Percentiles rank a stretch among this genome's conserved stretches.
Evolutionary conservation across 2,797 vertebrate genomes (phyloP).

Genomic region (Chaunax sp.): DNA sequence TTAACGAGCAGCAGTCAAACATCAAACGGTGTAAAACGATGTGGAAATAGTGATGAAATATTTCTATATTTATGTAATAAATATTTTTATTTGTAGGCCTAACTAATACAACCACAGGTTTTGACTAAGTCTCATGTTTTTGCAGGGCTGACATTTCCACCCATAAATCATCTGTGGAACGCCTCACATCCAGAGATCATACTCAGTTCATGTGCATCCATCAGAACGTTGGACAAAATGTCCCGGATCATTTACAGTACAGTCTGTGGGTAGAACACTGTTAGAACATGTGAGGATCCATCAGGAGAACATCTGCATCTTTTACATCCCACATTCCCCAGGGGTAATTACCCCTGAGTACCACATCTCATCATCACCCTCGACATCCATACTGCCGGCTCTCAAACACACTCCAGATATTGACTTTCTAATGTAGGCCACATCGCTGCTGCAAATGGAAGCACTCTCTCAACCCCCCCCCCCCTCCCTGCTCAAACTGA

Average conservation of each 20-base stretch:
- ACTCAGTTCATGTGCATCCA: too few relatives aligned
- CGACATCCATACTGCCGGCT: slow-evolving; percentile 18
- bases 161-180: too few relatives aligned
- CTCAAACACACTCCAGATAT: slow-evolving; percentile 31
- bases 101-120: too few relatives aligned
- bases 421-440: slow-evolving; percentile 53
- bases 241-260: too few relatives aligned
- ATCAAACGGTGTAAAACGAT: too few relatives aligned
- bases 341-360: slow-evolving; percentile 26
- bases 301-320: background rate
- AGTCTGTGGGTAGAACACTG: background rate
- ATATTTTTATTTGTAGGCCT: too few relatives aligned
- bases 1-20: background rate
- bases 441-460: slow-evolving; percentile 46
- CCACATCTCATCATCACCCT: slow-evolving; percentile 31
- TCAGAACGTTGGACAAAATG: too few relatives aligned
- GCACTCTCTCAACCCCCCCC: slow-evolving; percentile 12
- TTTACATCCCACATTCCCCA: slow-evolving; percentile 16
- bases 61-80: too few relatives aligned
- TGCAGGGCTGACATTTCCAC: too few relatives aligned
- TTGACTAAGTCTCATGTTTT: too few relatives aligned
- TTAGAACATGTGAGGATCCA: slow-evolving; percentile 2
- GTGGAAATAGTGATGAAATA: slow-evolving; percentile 13
- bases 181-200: too few relatives aligned
- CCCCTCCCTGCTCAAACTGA: slow-evolving; percentile 19